Evolutionary conservation across 1,140 invertebrate genomes (phyloP), one percentile per base, ranked within the genome.

Genomic region (Trichogramma pretiosum): DNA sequence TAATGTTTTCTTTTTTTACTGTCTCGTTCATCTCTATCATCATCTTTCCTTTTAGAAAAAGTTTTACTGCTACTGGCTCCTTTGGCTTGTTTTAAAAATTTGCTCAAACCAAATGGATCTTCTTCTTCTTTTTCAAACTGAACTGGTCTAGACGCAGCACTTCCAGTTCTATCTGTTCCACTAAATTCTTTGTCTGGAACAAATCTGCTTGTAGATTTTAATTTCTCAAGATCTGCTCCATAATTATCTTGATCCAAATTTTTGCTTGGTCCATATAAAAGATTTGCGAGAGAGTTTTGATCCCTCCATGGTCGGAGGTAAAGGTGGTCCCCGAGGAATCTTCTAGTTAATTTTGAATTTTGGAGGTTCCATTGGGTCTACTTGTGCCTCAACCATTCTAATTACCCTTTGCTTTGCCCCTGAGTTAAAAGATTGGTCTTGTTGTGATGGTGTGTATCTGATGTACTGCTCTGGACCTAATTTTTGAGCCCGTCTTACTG

Each of bases 361-460:
- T 0, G 96, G 95, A 5, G 96, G 96, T 71, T 98, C 94, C 84
- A 99, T 92, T 0, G 96, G 96, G 77, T 99, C 96, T 54, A 88
- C 83, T 65, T 95, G 92, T 5, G 86, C 85, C 66, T 96, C 92
- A 1, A 96, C 89, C 83, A 97, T 89, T 58, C 93, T 78, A 52
- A 99, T 98, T 19, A 99, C 93, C 33, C 96, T 77, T 65, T 99
- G 96, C 62, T 97, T 95, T 11, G 95, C 93, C 1, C 94, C 94
- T 0, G 93, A 97, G 69, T 97, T 97, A 59, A 93, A 97, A 0
- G 86, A 84, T 22, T 86, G 82, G 0, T 93, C 93, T 76, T 98
- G 93, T 64, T 98, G 93, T 0, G 92, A 91, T 1, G 96, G 95
- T 1, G 95, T 99, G 62, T 98, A 98, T 1, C 93, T 78, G 58